A percentile compares a stretch with the other conserved stretches of the same genome.
These are phyloP conservation scores for Neelides sp. DNA, from an alignment of 1,140 invertebrate genomes.

Conservation along the genomic window DNA sequence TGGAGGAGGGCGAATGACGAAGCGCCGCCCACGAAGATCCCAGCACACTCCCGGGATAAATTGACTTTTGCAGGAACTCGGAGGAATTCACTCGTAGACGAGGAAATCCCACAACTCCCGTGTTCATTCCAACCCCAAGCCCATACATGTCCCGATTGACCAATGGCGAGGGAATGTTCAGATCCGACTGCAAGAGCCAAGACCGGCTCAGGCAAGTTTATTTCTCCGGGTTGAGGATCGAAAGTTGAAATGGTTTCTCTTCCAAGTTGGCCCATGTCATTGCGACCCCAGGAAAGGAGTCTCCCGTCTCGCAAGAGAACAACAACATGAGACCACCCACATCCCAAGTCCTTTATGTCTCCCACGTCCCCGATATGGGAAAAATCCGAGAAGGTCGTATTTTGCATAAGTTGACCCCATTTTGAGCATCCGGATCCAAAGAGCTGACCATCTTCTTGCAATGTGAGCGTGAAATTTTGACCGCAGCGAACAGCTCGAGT, in stretches of 20 bases:
- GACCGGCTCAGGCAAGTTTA: constrained; percentile 16
- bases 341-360: constrained; percentile 17
- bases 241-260: constrained; percentile 1
- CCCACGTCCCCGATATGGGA: neutral
- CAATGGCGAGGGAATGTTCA: constrained; percentile 24
- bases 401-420: constrained; percentile 11
- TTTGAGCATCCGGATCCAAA: constrained; percentile 25
- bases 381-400: constrained; percentile 2
- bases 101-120: constrained; percentile 27
- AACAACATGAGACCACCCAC: constrained; percentile 27
- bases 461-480: constrained; percentile 18
- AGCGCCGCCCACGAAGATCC: no score
- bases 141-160: constrained; percentile 21
- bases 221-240: no score
- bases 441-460: constrained; percentile 15
- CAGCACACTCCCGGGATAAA: no score
- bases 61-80: no score
- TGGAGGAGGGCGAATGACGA: no score
- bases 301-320: constrained; percentile 20
- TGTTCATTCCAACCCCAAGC: constrained; percentile 31
- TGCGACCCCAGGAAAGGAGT: constrained; percentile 25
- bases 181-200: constrained; percentile 20
- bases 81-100: neutral
- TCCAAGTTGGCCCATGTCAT: constrained; percentile 28
- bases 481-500: constrained; percentile 27